Percentiles rank a stretch among this genome's conserved stretches.
These are phyloP conservation scores for Agapornis roseicollis DNA, from an alignment of 2,113 vertebrate species.

Conservation along the genomic window DNA sequence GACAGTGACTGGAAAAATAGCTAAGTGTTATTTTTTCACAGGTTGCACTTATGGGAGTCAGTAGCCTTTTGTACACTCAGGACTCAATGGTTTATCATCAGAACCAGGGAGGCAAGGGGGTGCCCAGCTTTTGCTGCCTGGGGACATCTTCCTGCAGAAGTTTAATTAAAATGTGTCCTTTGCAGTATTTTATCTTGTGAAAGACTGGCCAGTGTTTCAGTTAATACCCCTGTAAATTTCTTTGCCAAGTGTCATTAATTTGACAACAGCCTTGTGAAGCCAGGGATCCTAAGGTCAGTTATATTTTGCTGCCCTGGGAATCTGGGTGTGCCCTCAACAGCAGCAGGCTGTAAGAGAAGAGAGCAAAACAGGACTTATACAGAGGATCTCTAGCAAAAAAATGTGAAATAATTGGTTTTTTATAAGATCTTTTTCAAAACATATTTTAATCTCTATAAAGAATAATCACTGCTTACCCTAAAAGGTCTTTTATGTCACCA, in stretches of 20 bases:
- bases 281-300: not conserved
- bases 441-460: not conserved
- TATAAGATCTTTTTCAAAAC: not conserved
- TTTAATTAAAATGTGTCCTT: constrained; percentile 34
- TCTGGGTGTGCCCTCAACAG: not conserved
- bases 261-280: not conserved
- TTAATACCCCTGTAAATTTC: constrained; percentile 20
- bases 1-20: not conserved
- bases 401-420: not conserved
- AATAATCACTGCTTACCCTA: not conserved
- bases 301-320: not conserved
- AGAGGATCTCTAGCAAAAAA: not conserved
- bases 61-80: not conserved
- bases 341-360: not conserved
- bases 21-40: not conserved
- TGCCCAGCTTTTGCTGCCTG: not conserved
- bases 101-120: not conserved
- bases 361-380: not conserved
- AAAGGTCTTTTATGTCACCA: not conserved
- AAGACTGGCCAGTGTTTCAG: not conserved
- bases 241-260: constrained; percentile 37
- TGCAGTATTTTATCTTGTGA: constrained; percentile 9
- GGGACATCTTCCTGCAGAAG: constrained; percentile 19
- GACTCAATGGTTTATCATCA: not conserved
- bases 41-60: not conserved